Conservation (phyloP, 2,888 invertebrate species). For the Caenorhabditis becei region DNA sequence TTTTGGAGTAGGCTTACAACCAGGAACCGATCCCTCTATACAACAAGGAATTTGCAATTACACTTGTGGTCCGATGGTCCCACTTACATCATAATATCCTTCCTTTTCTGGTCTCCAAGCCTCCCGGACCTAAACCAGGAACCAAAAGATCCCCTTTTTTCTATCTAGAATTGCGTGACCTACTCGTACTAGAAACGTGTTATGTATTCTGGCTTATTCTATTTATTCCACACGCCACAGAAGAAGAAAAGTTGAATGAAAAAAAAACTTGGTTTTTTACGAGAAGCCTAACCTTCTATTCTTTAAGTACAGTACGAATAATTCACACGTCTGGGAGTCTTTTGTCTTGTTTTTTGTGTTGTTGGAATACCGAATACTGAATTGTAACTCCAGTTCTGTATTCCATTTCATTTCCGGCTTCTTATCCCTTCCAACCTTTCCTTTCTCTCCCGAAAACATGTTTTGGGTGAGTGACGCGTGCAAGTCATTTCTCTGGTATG, state of each 20-base stretch:
- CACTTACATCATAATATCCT: neutral
- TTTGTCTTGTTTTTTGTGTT: neutral
- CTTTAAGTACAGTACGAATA: conserved; percentile 14
- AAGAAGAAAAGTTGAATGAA: neutral
- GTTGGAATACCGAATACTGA: too few species aligned
- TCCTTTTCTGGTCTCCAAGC: conserved; percentile 15
- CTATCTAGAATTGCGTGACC: conserved; percentile 21
- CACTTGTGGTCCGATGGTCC: too few species aligned
- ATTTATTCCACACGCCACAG: conserved; percentile 11
- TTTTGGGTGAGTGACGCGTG: neutral
- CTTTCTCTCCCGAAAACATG: neutral
- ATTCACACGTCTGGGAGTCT: conserved; percentile 23
- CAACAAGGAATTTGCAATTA: too few species aligned
- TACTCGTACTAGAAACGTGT: conserved; percentile 17
- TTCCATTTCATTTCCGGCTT: neutral
- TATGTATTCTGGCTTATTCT: conserved; percentile 16
- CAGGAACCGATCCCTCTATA: too few species aligned
- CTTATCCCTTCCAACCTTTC: neutral
- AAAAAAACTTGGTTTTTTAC: neutral
- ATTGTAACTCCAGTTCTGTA: too few species aligned
- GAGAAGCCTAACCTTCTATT: neutral
- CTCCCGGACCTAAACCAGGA: conserved; percentile 13
- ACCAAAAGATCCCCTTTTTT: neutral
- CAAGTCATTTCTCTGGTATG: conserved; percentile 5
- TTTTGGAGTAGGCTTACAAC: too few species aligned